Evolutionary conservation across 1,140 invertebrate genomes (phyloP).

Genomic region (Maniola jurtina): DNA sequence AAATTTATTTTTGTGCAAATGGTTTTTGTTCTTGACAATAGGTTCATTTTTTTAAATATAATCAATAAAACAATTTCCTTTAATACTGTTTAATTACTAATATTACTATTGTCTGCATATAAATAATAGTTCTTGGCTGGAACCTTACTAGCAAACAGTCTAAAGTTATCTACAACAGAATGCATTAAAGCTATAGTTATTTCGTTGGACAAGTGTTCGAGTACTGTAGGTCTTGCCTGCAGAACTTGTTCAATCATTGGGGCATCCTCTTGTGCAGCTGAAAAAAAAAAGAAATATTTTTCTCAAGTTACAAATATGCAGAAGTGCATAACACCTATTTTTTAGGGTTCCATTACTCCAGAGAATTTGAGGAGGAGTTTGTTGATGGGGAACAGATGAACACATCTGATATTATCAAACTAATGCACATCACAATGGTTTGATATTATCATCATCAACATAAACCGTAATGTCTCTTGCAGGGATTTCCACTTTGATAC

Average conservation of each 20-base stretch:
- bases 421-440: too few species aligned
- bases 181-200: conserved; percentile 63
- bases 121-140: conserved; percentile 63
- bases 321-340: too few species aligned
- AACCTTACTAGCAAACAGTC: conserved; percentile 57
- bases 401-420: too few species aligned
- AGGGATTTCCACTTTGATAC: too few species aligned
- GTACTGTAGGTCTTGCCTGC: conserved; percentile 41
- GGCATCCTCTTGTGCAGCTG: conserved; percentile 45
- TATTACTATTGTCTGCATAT: conserved; percentile 39
- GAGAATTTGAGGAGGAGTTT: too few species aligned
- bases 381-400: too few species aligned
- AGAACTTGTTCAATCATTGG: conserved; percentile 44
- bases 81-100: conserved; percentile 15
- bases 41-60: conserved; percentile 11
- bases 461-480: too few species aligned
- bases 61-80: conserved; percentile 18
- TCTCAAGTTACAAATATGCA: too few species aligned
- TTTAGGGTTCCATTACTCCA: too few species aligned
- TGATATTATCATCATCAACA: too few species aligned
- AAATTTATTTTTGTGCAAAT: too few species aligned
- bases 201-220: conserved; percentile 66
- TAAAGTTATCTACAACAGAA: conserved; percentile 62
- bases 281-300: conserved; percentile 26
- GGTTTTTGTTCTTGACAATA: too few species aligned